These are phyloP conservation scores for Thyatira batis DNA, from an alignment of 2,888 invertebrate species.

Conservation along the genomic window DNA sequence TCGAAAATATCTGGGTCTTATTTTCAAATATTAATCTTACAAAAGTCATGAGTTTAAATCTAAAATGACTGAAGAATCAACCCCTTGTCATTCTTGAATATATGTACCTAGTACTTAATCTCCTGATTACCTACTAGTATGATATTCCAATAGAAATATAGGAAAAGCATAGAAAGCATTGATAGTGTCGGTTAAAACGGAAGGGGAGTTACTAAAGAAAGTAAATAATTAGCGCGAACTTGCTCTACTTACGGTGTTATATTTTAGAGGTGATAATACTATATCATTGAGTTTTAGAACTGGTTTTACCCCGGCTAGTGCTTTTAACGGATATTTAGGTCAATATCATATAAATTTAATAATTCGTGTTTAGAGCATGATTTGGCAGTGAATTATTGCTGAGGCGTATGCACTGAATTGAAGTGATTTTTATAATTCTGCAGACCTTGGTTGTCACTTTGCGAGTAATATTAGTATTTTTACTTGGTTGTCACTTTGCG, in stretches of 20 bases:
- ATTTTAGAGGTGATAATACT: not conserved
- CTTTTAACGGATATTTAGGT: not conserved
- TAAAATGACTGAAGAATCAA: no score
- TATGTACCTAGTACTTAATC: no score
- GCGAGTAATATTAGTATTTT: not conserved
- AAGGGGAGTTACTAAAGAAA: not conserved
- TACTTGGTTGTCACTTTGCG: not conserved
- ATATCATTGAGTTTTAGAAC: not conserved
- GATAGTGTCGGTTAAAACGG: no score
- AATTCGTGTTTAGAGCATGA: not conserved
- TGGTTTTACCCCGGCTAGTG: not conserved
- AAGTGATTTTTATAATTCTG: not conserved
- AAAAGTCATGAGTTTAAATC: no score
- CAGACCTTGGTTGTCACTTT: not conserved
- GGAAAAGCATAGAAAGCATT: no score
- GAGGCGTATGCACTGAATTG: not conserved
- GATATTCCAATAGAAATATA: no score
- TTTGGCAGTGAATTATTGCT: not conserved
- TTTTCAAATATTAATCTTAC: no score
- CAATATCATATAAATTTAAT: not conserved
- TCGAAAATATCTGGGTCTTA: no score
- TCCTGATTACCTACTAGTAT: no score
- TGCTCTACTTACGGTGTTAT: not conserved
- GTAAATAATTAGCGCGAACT: not conserved
- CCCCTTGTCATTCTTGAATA: no score